Conservation (phyloP, 2,113 vertebrate species). For the Periophthalmodon schlosseri region DNA sequence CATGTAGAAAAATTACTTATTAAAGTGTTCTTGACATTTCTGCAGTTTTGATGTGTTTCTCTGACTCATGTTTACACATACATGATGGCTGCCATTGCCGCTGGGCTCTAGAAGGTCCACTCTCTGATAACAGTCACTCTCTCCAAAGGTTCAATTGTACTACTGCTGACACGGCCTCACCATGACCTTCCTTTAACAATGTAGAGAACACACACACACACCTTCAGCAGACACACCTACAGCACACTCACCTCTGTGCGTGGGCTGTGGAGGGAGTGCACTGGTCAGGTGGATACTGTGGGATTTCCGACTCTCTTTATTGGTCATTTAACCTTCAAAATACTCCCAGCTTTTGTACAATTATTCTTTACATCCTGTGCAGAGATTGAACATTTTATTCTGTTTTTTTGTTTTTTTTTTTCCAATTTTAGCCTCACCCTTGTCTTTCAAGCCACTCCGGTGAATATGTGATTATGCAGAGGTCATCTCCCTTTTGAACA, state of each 20-base stretch:
- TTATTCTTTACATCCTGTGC: constrained; percentile 17
- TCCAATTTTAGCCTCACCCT: constrained; percentile 30
- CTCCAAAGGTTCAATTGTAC: constrained; percentile 52
- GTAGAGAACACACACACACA: background rate
- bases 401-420: background rate
- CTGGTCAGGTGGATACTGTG: constrained; percentile 42
- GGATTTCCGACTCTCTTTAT: constrained; percentile 49
- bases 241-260: background rate
- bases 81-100: constrained; percentile 51
- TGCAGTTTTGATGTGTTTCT: constrained; percentile 13
- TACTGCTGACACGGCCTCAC: constrained; percentile 40
- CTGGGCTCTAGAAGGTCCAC: constrained; percentile 26
- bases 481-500: constrained; percentile 64
- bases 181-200: constrained; percentile 56
- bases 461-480: constrained; percentile 55
- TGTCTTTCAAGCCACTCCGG: constrained; percentile 46
- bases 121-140: constrained; percentile 34
- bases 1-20: background rate
- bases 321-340: constrained; percentile 66
- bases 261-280: constrained; percentile 56
- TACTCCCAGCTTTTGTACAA: constrained; percentile 36
- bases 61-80: constrained; percentile 22
- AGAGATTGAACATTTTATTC: background rate
- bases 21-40: background rate
- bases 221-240: background rate